A percentile compares a stretch with the other conserved stretches of the same genome.
These are phyloP conservation scores for Uria lomvia DNA, from an alignment of 2,113 vertebrate genomes.

Conservation along the genomic window DNA sequence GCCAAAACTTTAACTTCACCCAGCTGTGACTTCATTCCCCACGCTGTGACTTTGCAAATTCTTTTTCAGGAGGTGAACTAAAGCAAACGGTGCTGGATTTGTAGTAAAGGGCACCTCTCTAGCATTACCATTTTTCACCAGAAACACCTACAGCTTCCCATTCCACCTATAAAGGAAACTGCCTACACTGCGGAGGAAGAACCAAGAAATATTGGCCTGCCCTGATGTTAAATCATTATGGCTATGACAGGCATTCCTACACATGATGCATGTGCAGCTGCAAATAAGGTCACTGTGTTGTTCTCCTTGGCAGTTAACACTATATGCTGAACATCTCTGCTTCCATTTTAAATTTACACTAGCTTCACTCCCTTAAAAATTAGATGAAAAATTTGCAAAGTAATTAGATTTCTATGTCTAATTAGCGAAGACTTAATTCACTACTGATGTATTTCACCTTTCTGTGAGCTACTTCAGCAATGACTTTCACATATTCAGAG, in stretches of 20 bases:
- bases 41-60: slow-evolving; percentile 28
- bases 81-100: not conserved
- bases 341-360: slow-evolving; percentile 35
- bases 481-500: slow-evolving; percentile 3
- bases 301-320: slow-evolving; percentile 60
- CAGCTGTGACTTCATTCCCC: not conserved
- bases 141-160: slow-evolving; percentile 60
- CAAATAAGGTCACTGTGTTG: slow-evolving; percentile 61
- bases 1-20: not conserved
- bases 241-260: slow-evolving; percentile 68
- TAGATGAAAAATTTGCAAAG: slow-evolving; percentile 8
- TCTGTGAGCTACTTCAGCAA: not conserved
- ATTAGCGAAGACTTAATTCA: slow-evolving; percentile 36
- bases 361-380: slow-evolving; percentile 31
- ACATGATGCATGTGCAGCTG: slow-evolving; percentile 67
- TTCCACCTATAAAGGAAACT: slow-evolving; percentile 64
- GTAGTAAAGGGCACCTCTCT: slow-evolving; percentile 58
- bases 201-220: slow-evolving; percentile 68
- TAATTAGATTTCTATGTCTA: slow-evolving; percentile 55
- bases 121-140: slow-evolving; percentile 65
- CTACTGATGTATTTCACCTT: slow-evolving; percentile 16
- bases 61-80: not conserved
- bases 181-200: slow-evolving; percentile 63
- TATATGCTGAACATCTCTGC: not conserved
- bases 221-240: slow-evolving; percentile 68